Evolutionary conservation across 2,113 vertebrate genomes (phyloP), one percentile per base, ranked within the genome.

Genomic region (Myxocyprinus asiaticus): DNA sequence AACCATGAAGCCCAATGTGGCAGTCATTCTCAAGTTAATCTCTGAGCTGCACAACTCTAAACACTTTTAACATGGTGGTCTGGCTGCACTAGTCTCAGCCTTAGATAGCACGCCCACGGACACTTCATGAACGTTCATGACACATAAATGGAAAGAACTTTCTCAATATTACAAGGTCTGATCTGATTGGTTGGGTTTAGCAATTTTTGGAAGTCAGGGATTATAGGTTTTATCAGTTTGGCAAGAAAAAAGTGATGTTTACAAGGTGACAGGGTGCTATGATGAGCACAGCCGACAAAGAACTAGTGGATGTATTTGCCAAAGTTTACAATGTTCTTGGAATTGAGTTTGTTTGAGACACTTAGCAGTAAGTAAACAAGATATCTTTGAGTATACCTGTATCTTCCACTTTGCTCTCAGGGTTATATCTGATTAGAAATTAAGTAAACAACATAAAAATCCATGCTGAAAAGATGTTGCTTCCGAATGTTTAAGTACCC

Each of bases 1-100:
- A 82, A 81, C 71, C 82, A 59, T 72, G 74, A 78, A 71, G 44
- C 74, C 71, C 7, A 4, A 47, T 76, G 59, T 72, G 84, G 79
- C 65, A 48, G 8, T 22, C n/a, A 15, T 47, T 58, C 67, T 56
- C 64, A 58, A 33, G 55, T 81, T 69, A 67, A 81, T 73, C 71
- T 48, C 48, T 71, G 59, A 75, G 7, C 48, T 12, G 11, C 33
- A 47, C 33, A 79, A 48, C 8, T 45, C 44, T 47, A 22, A 56
- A 63, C 62, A 64, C 47, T 7, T 33, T 61, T 55, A 55, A 48
- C 47, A 4, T 48, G 47, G 5, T 48, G 47, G 5, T 48, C 5
- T 48, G 47, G 7, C 5, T 48, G 47, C 47, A 48, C 48, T 51
- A 9, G 7, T 51, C 7, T 51, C 50, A 51, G 50, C 50, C 9